These are phyloP conservation scores for Lasiurus borealis DNA, from an alignment of 2,113 vertebrate species.

Conservation along the genomic window DNA sequence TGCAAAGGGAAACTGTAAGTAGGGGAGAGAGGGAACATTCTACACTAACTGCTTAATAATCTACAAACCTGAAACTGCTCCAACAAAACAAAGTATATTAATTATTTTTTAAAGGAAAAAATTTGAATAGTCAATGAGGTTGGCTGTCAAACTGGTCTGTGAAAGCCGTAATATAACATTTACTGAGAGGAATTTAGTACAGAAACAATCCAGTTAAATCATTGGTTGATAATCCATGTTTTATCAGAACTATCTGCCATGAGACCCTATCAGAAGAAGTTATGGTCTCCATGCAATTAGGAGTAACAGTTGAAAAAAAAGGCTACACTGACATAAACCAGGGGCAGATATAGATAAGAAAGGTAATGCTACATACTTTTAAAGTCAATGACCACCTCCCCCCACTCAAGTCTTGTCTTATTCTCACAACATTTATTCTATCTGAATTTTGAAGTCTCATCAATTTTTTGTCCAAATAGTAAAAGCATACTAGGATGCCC, in stretches of 20 bases:
- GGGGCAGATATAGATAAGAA: background rate
- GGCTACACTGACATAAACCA: background rate
- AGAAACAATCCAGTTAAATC: conserved; percentile 16
- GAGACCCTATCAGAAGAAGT: background rate
- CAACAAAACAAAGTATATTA: conserved; percentile 40
- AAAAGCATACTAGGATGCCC: background rate
- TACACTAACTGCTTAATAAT: background rate
- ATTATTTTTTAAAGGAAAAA: conserved; percentile 1
- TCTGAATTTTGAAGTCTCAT: conserved; percentile 32
- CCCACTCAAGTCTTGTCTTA: background rate
- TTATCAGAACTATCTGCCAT: background rate
- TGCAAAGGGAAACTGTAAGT: background rate
- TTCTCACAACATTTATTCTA: conserved; percentile 20
- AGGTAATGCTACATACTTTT: background rate
- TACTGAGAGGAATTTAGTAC: background rate
- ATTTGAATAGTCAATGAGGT: background rate
- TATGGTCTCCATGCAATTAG: background rate
- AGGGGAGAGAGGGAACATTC: background rate
- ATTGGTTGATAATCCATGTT: background rate
- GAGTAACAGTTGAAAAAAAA: background rate
- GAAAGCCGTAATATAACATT: conserved; percentile 19
- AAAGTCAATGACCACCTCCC: background rate
- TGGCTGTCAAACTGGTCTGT: background rate
- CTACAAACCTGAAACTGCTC: background rate
- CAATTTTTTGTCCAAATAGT: background rate